Percentiles rank a stretch among this genome's conserved stretches.
Evolutionary conservation across 2,113 vertebrate species (phyloP).

Genomic region (Emydura subglobosa): DNA sequence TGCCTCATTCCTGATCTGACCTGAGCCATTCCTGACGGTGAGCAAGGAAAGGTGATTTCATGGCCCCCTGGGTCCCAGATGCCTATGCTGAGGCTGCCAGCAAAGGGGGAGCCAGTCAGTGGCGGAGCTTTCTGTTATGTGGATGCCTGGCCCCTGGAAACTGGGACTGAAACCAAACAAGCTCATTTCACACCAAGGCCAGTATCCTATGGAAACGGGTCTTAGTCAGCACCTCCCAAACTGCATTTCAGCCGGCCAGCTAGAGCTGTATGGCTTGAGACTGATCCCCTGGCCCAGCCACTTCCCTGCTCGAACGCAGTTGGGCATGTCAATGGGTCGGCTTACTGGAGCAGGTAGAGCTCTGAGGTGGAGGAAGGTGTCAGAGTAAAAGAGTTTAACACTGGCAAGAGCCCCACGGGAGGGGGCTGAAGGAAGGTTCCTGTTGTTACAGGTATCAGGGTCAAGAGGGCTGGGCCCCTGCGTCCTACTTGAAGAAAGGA

Average conservation of each 20-base stretch:
- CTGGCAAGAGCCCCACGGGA: rapidly evolving
- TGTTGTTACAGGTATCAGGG: slow-evolving; percentile 87
- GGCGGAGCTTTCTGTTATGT: background rate
- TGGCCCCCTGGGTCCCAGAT: rapidly evolving
- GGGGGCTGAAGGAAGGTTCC: background rate
- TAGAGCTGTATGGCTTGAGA: background rate
- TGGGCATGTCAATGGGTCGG: rapidly evolving
- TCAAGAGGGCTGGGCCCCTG: slow-evolving; percentile 96
- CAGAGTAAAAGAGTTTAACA: background rate
- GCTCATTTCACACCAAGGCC: background rate
- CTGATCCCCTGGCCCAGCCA: background rate
- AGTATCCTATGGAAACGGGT: no score
- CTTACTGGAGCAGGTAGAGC: background rate
- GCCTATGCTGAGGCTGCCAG: background rate
- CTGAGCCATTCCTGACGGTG: background rate
- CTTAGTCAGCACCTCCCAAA: background rate
- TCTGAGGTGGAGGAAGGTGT: background rate
- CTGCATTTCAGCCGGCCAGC: background rate
- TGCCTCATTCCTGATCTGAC: background rate
- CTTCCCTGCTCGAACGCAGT: rapidly evolving
- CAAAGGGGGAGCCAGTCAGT: rapidly evolving
- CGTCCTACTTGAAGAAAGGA: slow-evolving; percentile 93
- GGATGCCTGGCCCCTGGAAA: background rate
- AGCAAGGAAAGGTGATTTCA: background rate
- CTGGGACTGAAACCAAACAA: rapidly evolving